A percentile compares a stretch with the other conserved stretches of the same genome.
phyloP scores from a whole-genome alignment of 92 coral and sea anemone species.

The Parazoanthus atlanticus region DNA sequence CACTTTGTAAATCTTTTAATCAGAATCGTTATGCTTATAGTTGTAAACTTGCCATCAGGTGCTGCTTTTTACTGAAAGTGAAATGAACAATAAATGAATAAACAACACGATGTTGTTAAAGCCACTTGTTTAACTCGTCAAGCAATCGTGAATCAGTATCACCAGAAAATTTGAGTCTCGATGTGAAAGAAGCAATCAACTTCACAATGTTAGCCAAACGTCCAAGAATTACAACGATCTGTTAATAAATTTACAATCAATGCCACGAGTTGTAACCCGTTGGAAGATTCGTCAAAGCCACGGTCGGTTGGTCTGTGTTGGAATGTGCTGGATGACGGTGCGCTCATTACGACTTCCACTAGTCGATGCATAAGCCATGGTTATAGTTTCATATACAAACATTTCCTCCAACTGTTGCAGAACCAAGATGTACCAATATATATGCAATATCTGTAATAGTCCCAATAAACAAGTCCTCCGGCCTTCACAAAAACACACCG shows the following conservation, averaged over 20 bases:
- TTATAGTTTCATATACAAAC: too few species aligned
- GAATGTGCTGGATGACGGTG: background rate
- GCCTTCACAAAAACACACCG: too few species aligned
- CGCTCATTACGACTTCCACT: background rate
- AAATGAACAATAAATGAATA: too few species aligned
- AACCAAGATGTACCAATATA: too few species aligned
- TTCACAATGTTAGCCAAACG: background rate
- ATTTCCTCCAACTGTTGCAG: too few species aligned
- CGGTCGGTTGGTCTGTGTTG: background rate
- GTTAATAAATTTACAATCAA: too few species aligned
- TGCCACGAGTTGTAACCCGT: background rate
- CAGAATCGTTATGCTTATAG: background rate
- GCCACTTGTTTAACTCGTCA: background rate
- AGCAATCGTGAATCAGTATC: too few species aligned
- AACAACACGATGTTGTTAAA: background rate
- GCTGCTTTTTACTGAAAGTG: background rate
- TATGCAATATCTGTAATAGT: too few species aligned
- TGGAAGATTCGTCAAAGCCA: background rate
- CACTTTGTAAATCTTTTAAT: background rate
- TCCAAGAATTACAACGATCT: too few species aligned
- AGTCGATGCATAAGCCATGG: background rate
- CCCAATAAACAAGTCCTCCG: too few species aligned
- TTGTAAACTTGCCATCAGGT: background rate
- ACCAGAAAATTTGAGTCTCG: background rate
- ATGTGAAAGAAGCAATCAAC: background rate